Conservation (phyloP, 1,140 invertebrate genomes). For the Wasmannia auropunctata region DNA sequence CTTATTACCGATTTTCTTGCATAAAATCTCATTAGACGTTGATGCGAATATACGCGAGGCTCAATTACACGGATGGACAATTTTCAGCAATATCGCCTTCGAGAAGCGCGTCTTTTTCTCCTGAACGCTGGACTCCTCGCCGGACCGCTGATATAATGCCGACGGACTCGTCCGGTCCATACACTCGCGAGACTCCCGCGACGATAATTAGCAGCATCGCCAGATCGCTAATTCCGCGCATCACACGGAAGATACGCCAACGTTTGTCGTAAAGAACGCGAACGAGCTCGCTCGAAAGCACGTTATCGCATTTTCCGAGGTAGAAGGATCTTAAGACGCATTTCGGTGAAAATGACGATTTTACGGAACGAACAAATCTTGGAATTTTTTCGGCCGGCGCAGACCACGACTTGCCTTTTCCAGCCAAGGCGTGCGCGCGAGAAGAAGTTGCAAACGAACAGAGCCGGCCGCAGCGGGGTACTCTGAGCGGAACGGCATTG, state of each 20-base stretch:
- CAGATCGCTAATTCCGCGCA: not conserved
- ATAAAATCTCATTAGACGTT: not conserved
- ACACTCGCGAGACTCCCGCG: constrained; percentile 9
- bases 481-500: constrained; percentile 41
- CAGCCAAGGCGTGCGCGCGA: constrained; percentile 6
- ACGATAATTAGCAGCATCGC: constrained; percentile 41
- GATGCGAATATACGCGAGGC: not conserved
- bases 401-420: constrained; percentile 39
- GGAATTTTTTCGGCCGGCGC: constrained; percentile 55
- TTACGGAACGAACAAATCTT: constrained; percentile 11
- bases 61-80: not conserved
- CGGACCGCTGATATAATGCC: not conserved
- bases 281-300: not conserved
- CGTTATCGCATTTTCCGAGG: constrained; percentile 50
- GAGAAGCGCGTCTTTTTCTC: not conserved
- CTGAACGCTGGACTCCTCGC: not conserved
- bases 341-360: not conserved
- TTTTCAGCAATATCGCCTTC: not conserved
- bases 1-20: not conserved
- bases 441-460: not conserved
- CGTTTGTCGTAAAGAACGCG: constrained; percentile 13
- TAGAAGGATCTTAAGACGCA: not conserved
- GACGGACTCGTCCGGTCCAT: not conserved
- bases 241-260: not conserved
- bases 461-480: constrained; percentile 43